These are phyloP conservation scores for Podabrus alpinus DNA, from an alignment of 2,888 invertebrate species.

Conservation along the genomic window DNA sequence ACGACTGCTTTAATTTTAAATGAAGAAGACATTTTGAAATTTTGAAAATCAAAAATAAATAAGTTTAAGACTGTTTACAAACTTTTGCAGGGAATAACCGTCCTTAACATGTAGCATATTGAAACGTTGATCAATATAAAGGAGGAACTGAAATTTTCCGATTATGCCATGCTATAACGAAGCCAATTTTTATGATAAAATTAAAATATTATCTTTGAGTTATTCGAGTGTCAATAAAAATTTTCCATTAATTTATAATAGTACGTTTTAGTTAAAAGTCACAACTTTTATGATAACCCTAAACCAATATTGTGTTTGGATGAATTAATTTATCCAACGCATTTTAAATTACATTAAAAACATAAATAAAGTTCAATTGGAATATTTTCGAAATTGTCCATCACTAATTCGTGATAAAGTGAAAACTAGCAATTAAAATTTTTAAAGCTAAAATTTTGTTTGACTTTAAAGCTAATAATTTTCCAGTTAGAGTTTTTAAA, in stretches of 20 bases:
- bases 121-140: neutral
- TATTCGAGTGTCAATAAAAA: neutral
- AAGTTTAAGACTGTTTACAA: neutral
- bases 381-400: neutral
- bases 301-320: neutral
- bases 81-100: neutral
- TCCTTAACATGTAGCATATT: neutral
- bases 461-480: neutral
- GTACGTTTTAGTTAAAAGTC: neutral
- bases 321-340: neutral
- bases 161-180: neutral
- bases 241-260: neutral
- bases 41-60: neutral
- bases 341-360: neutral
- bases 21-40: neutral
- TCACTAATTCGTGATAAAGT: neutral
- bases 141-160: neutral
- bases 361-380: neutral
- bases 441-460: neutral
- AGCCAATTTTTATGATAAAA: neutral
- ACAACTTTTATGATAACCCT: neutral
- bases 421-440: neutral
- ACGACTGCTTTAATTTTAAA: neutral
- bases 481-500: neutral
- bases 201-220: neutral